Evolutionary conservation across 1,140 invertebrate species (phyloP), one percentile per base, ranked within the genome.

Genomic region (Mya arenaria): DNA sequence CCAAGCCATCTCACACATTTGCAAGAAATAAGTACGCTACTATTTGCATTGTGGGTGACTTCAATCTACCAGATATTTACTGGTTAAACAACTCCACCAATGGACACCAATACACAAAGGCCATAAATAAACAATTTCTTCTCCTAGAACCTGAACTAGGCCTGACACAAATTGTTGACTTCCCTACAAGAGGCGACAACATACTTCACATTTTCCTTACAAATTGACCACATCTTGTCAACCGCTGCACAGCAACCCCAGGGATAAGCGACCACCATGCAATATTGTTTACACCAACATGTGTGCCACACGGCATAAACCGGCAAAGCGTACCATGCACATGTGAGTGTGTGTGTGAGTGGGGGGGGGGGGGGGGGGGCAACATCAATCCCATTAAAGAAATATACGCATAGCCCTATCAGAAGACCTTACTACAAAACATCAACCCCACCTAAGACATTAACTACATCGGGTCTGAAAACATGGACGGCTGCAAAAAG

Each of bases 31-130:
- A 41, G 0, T 28, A 48, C 0, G 41, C 39, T 37, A 48, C 3
- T 13, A 71, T 58, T 32, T 56, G 48, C 10, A 60, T 74, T 58
- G 52, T 34, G n/a, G 71, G 71, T 56, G 71, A 74, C 71, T 74
- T 58, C 48, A 74, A 74, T 28, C 5, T 74, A 8, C 55, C 71
- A 56, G 4, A 60, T 37, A 74, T 74, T 58, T 17, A 74, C n/a
- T 58, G 71, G 23, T 37, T 55, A 36, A 32, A 56, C 48, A 48
- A 71, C 0, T 1, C 41, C n/a, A 48, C 19, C n/a, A 1, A 23
- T 36, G 37, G 41, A 1, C 68, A 71, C 36, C 36, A 71, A 17
- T 71, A 44, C n/a, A 48, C n/a, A 32, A 28, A 48, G 52, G 5
- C 2, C 8, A 71, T 48, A 23, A 10, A 25, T n/a, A 1, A 0